A percentile compares a stretch with the other conserved stretches of the same genome.
Evolutionary conservation across 2,797 vertebrate genomes (phyloP).

Genomic region (Pipistrellus kuhlii): DNA sequence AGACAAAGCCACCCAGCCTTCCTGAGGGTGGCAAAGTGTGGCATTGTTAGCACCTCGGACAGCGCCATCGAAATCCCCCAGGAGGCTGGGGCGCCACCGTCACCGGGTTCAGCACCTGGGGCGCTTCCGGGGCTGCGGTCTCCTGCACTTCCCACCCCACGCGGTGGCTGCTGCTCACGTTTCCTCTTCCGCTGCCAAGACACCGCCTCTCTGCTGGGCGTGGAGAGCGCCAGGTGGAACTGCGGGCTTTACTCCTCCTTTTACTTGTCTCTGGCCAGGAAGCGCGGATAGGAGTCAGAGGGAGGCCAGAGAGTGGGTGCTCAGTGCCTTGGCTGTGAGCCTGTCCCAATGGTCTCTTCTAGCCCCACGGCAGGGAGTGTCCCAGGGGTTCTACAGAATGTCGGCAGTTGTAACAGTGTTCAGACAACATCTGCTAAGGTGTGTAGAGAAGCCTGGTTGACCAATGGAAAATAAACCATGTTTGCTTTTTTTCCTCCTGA

Average conservation of each 20-base stretch:
- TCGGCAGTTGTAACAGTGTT: conserved; percentile 7
- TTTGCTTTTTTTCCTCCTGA: conserved; percentile 66
- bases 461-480: conserved; percentile 1
- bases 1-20: conserved; percentile 61
- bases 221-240: not conserved
- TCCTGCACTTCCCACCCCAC: not conserved
- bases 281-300: not conserved
- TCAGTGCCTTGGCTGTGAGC: not conserved
- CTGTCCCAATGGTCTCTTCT: not conserved
- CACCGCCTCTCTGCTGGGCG: conserved; percentile 38
- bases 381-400: not conserved
- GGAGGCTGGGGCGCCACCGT: accelerated
- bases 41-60: conserved; percentile 58
- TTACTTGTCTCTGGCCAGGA: conserved; percentile 1
- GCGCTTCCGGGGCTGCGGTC: not conserved
- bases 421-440: conserved; percentile 61
- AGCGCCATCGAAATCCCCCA: conserved; percentile 22
- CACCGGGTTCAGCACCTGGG: not conserved
- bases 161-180: not conserved
- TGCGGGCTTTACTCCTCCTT: not conserved
- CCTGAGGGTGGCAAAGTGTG: not conserved
- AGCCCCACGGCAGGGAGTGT: not conserved
- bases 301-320: not conserved
- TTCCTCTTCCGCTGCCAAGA: conserved; percentile 65
- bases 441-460: not conserved